These are phyloP conservation scores for Popillia japonica DNA, from an alignment of 1,140 invertebrate species.

Conservation along the genomic window DNA sequence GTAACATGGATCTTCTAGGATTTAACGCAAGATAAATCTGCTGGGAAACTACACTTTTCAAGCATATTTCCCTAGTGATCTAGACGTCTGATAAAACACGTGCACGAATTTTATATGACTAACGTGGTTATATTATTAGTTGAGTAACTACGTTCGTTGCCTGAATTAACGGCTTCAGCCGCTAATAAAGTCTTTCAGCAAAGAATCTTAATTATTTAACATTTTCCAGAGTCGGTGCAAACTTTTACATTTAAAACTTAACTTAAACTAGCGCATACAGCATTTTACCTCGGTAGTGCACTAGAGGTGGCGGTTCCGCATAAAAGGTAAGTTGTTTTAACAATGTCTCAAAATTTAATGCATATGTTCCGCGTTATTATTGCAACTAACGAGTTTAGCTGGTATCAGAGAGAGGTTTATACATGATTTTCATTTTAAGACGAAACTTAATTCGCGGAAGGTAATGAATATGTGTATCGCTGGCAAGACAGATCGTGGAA, in stretches of 20 bases:
- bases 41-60: too few relatives aligned
- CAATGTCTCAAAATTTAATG: not conserved
- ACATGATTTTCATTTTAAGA: too few relatives aligned
- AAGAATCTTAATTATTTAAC: constrained; percentile 39
- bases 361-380: not conserved
- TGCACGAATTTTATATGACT: constrained; percentile 21
- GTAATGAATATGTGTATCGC: too few relatives aligned
- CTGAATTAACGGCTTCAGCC: not conserved
- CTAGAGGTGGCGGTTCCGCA: not conserved
- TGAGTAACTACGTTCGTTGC: not conserved
- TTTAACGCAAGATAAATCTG: too few relatives aligned
- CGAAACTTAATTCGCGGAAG: too few relatives aligned
- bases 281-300: not conserved
- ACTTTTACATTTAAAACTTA: constrained; percentile 15
- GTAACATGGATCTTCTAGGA: too few relatives aligned
- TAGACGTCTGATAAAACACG: not conserved
- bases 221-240: not conserved
- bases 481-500: too few relatives aligned
- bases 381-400: too few relatives aligned
- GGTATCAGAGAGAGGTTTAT: too few relatives aligned
- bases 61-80: too few relatives aligned
- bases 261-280: not conserved
- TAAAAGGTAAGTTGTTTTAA: not conserved
- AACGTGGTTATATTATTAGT: constrained; percentile 14
- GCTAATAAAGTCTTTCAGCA: constrained; percentile 36